Percentiles rank a stretch among this genome's conserved stretches.
phyloP scores from a whole-genome alignment of 2,113 vertebrate species.

The Cyrtonyx montezumae region DNA sequence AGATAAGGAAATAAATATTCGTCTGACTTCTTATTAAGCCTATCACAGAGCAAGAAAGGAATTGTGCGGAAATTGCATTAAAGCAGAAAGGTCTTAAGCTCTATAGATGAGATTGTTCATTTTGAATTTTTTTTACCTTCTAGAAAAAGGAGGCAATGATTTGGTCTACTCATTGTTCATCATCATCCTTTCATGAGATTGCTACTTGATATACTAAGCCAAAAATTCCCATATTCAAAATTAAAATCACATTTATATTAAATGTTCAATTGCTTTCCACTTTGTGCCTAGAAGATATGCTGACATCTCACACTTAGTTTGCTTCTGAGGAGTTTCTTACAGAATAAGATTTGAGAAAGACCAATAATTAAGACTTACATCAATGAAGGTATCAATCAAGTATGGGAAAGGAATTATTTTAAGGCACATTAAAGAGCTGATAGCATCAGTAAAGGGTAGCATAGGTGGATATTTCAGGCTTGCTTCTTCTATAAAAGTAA shows the following conservation, averaged over 20 bases:
- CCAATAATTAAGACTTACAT: conserved; percentile 27
- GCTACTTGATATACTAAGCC: not conserved
- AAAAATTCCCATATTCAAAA: not conserved
- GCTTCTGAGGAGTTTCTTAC: not conserved
- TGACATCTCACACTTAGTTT: not conserved
- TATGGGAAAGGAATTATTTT: conserved; percentile 29
- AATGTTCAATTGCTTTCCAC: not conserved
- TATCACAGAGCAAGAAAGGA: not conserved
- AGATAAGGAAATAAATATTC: not conserved
- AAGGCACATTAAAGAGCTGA: not conserved
- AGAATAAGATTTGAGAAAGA: not conserved
- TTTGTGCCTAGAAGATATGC: not conserved
- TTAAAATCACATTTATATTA: not conserved
- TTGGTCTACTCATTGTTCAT: not conserved
- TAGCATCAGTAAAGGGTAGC: not conserved
- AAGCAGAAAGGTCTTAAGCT: not conserved
- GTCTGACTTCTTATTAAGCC: not conserved
- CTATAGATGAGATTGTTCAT: not conserved
- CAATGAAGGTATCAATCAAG: conserved; percentile 26
- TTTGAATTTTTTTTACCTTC: not conserved
- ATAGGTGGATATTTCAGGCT: not conserved
- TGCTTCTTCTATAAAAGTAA: not conserved
- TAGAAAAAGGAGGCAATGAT: not conserved
- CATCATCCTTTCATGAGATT: not conserved
- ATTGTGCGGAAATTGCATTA: not conserved